Percentiles rank a stretch among this genome's conserved stretches.
These are phyloP conservation scores for Haliclona indistincta DNA, from an alignment of 37 sponge, comb jelly and placozoan genomes.

Conservation along the genomic window DNA sequence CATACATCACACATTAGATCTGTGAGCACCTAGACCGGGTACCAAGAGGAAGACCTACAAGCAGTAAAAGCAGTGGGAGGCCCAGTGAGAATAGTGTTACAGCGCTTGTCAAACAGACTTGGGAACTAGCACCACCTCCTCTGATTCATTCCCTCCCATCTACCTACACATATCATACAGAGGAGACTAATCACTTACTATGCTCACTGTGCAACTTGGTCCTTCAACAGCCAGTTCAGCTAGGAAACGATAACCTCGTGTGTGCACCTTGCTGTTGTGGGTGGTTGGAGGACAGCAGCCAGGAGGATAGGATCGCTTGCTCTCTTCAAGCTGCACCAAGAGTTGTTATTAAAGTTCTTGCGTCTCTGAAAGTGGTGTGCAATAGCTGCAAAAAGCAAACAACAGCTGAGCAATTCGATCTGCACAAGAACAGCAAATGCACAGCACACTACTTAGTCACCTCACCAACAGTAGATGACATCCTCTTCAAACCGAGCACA, in stretches of 20 bases:
- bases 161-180: too few species aligned
- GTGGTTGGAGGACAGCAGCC: too few species aligned
- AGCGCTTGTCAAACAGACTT: background rate
- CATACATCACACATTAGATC: background rate
- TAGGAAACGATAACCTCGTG: background rate
- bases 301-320: background rate
- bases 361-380: too few species aligned
- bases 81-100: background rate
- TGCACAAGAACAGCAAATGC: too few species aligned
- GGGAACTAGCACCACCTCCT: too few species aligned
- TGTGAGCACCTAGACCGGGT: background rate
- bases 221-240: background rate
- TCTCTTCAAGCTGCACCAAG: background rate
- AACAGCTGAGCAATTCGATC: too few species aligned
- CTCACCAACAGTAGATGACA: too few species aligned
- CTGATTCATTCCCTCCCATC: too few species aligned
- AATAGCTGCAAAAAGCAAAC: too few species aligned
- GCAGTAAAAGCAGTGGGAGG: constrained; percentile 5
- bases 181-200: background rate
- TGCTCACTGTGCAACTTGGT: background rate
- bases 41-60: background rate
- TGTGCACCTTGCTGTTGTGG: constrained; percentile 14
- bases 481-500: background rate
- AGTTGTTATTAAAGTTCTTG: background rate
- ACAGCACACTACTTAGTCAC: too few species aligned